Percentiles rank a stretch among this genome's conserved stretches.
Evolutionary conservation across 2,797 vertebrate genomes (phyloP).

Genomic region (Scolopax rusticola): DNA sequence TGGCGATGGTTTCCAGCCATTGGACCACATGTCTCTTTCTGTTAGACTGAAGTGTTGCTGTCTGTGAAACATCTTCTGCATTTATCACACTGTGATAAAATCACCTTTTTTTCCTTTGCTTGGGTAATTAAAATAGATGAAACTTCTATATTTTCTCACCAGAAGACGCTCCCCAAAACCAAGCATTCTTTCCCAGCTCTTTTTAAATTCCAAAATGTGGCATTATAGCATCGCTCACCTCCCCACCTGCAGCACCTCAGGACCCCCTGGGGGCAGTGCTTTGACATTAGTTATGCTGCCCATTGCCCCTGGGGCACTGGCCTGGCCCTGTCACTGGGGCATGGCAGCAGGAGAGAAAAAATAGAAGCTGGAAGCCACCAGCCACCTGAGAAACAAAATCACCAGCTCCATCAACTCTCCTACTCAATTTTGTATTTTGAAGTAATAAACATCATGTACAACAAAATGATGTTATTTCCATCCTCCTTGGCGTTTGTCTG

Average conservation of each 20-base stretch:
- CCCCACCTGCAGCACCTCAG: background rate
- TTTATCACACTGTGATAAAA: background rate
- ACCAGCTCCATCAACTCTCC: background rate
- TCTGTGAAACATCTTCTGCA: background rate
- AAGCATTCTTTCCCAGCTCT: background rate
- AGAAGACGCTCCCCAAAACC: background rate
- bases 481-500: background rate
- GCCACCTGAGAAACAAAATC: background rate
- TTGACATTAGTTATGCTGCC: background rate
- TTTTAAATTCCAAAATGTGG: background rate
- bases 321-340: fast-evolving
- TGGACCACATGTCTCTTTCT: fast-evolving
- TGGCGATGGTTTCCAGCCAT: background rate
- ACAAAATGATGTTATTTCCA: background rate
- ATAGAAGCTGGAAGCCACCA: background rate
- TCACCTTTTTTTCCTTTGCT: background rate
- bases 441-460: background rate
- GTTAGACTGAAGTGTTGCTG: background rate
- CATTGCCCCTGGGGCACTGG: background rate
- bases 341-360: background rate
- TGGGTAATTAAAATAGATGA: background rate
- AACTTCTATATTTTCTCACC: background rate
- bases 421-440: background rate
- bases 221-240: background rate
- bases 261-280: background rate